Evolutionary conservation across 1,140 invertebrate species (phyloP).

Genomic region (Dryas iulia): DNA sequence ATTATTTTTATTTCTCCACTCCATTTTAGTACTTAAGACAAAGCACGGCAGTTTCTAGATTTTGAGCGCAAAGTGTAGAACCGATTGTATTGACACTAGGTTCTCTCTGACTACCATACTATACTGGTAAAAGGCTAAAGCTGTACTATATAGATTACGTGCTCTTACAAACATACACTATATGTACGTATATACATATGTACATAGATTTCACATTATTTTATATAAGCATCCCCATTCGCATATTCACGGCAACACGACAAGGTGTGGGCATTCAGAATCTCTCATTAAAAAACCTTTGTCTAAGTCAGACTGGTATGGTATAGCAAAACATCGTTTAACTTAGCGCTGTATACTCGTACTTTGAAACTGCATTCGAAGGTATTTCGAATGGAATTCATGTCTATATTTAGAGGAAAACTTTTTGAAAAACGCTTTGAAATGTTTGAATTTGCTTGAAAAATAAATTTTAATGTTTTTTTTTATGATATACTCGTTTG

Average conservation of each 20-base stretch:
- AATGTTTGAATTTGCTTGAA: neutral
- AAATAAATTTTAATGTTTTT: neutral
- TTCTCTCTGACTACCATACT: too few relatives aligned
- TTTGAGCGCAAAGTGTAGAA: too few relatives aligned
- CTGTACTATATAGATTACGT: too few relatives aligned
- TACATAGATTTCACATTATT: neutral
- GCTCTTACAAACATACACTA: too few relatives aligned
- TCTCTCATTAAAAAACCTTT: conserved; percentile 2
- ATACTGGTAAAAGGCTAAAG: too few relatives aligned
- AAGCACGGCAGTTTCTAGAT: too few relatives aligned
- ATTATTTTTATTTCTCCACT: too few relatives aligned
- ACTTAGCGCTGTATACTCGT: neutral
- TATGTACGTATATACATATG: neutral
- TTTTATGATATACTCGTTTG: too few relatives aligned
- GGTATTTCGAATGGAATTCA: neutral
- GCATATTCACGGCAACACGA: neutral
- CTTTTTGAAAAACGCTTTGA: neutral
- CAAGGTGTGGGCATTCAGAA: neutral
- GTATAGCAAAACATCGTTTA: neutral
- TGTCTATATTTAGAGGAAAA: neutral
- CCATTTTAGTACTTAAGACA: too few relatives aligned
- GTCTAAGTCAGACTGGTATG: neutral
- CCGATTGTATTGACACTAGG: too few relatives aligned
- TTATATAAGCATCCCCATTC: neutral
- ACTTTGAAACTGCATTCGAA: neutral